Evolutionary conservation across 2,888 invertebrate genomes (phyloP), one percentile per base, ranked within the genome.

Genomic region (Caenorhabditis afra): DNA sequence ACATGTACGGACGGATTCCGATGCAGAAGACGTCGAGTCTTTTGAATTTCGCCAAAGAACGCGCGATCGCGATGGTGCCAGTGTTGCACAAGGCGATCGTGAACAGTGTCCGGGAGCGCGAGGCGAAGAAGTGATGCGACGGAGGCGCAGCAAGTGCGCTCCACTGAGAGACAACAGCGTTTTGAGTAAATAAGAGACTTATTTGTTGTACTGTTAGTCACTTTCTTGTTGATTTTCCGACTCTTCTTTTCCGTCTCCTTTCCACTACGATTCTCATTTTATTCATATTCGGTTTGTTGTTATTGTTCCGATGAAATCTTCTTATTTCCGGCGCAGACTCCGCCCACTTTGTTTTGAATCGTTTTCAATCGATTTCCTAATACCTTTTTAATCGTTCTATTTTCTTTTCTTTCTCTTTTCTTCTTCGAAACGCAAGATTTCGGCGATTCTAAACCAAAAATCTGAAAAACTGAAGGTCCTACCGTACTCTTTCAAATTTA

Each of bases 61-160:
- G 73, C 14, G 57, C 79, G 1, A 67, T 67, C 22, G 41, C 52
- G 1, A 18, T 79, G 1, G 62, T 79, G 3, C 73, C 79, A 1
- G 45, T 58, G 14, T 12, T 79, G 18, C 79, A 79, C 39, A 73
- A 73, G 44, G 71, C 79, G 0, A 22, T 73, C 11, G 50, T 79
- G 16, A 67, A 79, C 29, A 66, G 78, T 61, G 50, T 78, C 1
- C 41, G 41, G 7, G 41, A 41, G 41, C 3, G 41, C 3, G 29
- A 29, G 11, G 41, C 41, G 3, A 41, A 11, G 41, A 41, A 41
- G 11, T 41, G 41, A 41, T 14, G 41, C 7, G 41, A 11, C 2
- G 14, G 41, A 11, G 12, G 11, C 7, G 41, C 11, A 8, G 57
- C 29, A 58, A 58, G 7, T 41, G 57, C 45, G 39, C 49, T 58